Base-by-base conservation (phyloP, 2,888 invertebrate species). In the Odontomyia ornata region DNA sequence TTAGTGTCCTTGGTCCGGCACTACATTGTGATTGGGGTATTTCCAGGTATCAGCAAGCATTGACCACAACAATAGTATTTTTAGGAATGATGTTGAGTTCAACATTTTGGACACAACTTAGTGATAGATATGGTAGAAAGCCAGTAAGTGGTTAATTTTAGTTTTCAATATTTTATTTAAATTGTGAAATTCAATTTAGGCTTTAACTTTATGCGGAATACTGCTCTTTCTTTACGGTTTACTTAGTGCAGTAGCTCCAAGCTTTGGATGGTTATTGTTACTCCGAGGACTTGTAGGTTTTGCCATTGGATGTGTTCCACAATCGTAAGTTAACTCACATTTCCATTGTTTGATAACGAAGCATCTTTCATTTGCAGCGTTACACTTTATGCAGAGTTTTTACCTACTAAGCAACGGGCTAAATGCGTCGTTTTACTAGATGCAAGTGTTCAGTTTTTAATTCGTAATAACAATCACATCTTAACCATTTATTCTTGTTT, bases 81-180 rank as follows among this genome's bases (percentile, higher is more conserved):
- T 88, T 95, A 82, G 98, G 98, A 76, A 98, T 98, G 98, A 97
- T 98, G 97, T 87, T 97, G 43, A 97, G 97, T 82, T 96, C 97
- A 0, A 95, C 97, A 79, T 94, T 97, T 87, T 98, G 98, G 98
- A 97, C 96, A 21, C 96, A 95, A 83, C 89, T 98, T 75, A 97
- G 96, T 87, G 97, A 98, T 86, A 91, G 94, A 84, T 97, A 96
- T 87, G 97, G 97, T 52, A 89, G 97, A 79, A 95, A 95, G 89
- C 92, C 91, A 83, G 94, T 94, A 87, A 89, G 89, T 86, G 25
- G n/a, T 4, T n/a, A 23, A 30, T 43, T 30, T 56, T n/a, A 11
- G 15, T 1, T 73, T n/a, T 27, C 69, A 72, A 18, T 75, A 5
- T 76, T 25, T 79, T 80, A 83, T 18, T 52, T 9, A 23, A 60